A percentile compares a stretch with the other conserved stretches of the same genome.
Evolutionary conservation across 1,140 invertebrate genomes (phyloP).

Genomic region (Zaprionus kolodkinae): DNA sequence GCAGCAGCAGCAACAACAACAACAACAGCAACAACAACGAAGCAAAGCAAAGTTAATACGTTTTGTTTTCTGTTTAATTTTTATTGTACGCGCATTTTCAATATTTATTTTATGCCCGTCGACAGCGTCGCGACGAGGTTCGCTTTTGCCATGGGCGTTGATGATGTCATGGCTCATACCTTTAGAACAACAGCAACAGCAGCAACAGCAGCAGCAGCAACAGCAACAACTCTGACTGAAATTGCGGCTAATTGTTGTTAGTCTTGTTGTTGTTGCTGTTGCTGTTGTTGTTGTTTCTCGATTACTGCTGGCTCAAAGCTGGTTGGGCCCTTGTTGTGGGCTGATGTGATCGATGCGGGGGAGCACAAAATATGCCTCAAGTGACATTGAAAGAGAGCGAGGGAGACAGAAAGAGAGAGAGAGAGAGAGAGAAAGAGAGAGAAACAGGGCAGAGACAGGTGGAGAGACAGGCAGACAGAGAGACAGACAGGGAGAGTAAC

Average conservation of each 20-base stretch:
- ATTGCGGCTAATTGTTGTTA: constrained; percentile 30
- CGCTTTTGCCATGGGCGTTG: constrained; percentile 19
- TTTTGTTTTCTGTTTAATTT: constrained; percentile 56
- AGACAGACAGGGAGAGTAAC: no score
- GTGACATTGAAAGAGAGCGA: constrained; percentile 21
- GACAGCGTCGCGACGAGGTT: constrained; percentile 10
- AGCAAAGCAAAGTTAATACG: constrained; percentile 52
- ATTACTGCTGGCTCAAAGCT: constrained; percentile 58
- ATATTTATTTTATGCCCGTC: constrained; percentile 61
- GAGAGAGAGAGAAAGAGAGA: background rate
- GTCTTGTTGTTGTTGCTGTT: no score
- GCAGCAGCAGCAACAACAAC: constrained; percentile 28
- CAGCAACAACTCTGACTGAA: constrained; percentile 6
- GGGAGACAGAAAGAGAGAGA: background rate
- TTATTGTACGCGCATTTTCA: constrained; percentile 55
- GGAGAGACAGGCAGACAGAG: background rate
- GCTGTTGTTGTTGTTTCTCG: constrained; percentile 13
- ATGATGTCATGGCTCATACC: constrained; percentile 63
- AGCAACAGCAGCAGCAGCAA: background rate
- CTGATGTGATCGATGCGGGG: constrained; percentile 13
- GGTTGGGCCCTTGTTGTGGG: constrained; percentile 42
- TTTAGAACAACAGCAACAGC: constrained; percentile 19
- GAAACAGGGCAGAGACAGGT: background rate
- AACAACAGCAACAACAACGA: constrained; percentile 3
- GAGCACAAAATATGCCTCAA: background rate